A percentile compares a stretch with the other conserved stretches of the same genome.
Evolutionary conservation across 2,888 invertebrate species (phyloP).

Genomic region (Hedya salicella): DNA sequence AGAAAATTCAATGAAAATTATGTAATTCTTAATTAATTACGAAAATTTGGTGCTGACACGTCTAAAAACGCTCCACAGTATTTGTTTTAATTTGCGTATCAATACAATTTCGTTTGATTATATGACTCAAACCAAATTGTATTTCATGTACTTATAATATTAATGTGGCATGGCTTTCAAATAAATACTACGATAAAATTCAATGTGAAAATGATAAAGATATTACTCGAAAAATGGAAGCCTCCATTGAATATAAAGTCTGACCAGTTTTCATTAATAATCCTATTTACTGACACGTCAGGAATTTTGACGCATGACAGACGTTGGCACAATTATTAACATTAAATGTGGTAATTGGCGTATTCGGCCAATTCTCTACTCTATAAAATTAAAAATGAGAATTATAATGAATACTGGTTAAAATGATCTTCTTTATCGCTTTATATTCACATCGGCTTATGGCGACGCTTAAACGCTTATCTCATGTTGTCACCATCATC

Average conservation of each 20-base stretch:
- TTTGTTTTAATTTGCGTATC: slow-evolving; percentile 44
- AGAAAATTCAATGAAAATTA: not conserved
- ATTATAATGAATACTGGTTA: slow-evolving; percentile 24
- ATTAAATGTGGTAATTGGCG: no score
- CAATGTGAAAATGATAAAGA: slow-evolving; percentile 3
- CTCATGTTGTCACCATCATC: slow-evolving; percentile 68
- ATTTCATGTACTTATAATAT: slow-evolving; percentile 18
- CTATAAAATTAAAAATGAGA: not conserved
- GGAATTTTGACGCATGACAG: no score
- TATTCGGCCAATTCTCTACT: not conserved
- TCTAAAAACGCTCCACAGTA: slow-evolving; percentile 15
- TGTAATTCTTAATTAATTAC: not conserved
- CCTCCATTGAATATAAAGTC: slow-evolving; percentile 34
- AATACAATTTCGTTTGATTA: slow-evolving; percentile 29
- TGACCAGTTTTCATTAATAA: slow-evolving; percentile 23
- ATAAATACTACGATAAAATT: slow-evolving; percentile 43
- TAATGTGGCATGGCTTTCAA: slow-evolving; percentile 62
- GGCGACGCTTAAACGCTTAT: slow-evolving; percentile 77
- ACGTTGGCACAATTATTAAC: no score
- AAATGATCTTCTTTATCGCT: slow-evolving; percentile 49
- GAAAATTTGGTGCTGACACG: no score
- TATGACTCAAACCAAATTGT: slow-evolving; percentile 23
- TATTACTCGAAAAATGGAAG: slow-evolving; percentile 2
- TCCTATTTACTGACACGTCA: no score
- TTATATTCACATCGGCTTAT: slow-evolving; percentile 65